phyloP scores from a whole-genome alignment of 2,888 invertebrate species.

The Bugulina stolonifera region DNA sequence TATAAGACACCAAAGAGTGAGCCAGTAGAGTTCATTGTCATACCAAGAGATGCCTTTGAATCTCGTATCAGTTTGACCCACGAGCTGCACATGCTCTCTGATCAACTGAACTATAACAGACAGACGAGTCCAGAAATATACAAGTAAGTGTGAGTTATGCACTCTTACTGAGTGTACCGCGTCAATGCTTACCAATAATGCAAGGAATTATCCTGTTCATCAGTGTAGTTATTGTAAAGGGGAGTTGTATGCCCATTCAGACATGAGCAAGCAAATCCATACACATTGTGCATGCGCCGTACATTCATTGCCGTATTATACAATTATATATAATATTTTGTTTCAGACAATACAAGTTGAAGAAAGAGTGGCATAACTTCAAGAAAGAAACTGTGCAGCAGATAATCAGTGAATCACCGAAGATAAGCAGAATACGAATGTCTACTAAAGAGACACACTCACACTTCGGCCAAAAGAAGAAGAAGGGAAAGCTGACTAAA shows the following conservation, averaged over 20 bases:
- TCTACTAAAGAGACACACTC: too few species aligned
- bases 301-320: too few species aligned
- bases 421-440: too few species aligned
- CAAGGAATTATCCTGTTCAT: too few species aligned
- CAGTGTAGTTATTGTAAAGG: too few species aligned
- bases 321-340: background rate
- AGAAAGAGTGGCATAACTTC: background rate
- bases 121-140: slow-evolving; percentile 14
- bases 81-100: background rate
- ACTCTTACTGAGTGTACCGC: too few species aligned
- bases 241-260: too few species aligned
- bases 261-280: background rate
- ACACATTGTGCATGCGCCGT: too few species aligned
- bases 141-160: too few species aligned
- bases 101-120: background rate
- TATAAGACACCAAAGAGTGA: slow-evolving; percentile 1
- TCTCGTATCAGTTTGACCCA: background rate
- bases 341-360: slow-evolving; percentile 13
- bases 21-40: slow-evolving; percentile 4
- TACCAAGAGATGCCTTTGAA: slow-evolving; percentile 22
- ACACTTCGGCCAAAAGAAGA: too few species aligned
- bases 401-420: background rate
- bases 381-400: background rate
- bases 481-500: too few species aligned
- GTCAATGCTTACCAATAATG: too few species aligned